Conservation (phyloP, 1,140 invertebrate species). For the Caenorhabditis brenneri region DNA sequence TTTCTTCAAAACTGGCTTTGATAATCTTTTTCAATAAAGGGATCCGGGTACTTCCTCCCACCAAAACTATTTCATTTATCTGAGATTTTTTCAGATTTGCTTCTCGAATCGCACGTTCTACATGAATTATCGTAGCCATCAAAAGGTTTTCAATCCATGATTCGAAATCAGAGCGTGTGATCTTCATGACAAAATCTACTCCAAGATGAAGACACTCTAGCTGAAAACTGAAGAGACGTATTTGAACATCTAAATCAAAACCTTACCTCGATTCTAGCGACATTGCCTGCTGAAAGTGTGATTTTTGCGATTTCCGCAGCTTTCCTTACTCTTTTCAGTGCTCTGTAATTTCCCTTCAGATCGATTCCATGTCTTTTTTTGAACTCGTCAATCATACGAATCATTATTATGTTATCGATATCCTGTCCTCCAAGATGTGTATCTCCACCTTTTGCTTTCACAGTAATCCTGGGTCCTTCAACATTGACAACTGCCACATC, state of each 20-base stretch:
- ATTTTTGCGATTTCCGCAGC: conserved; percentile 77
- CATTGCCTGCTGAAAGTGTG: conserved; percentile 80
- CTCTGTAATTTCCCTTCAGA: conserved; percentile 73
- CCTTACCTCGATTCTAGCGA: conserved; percentile 1
- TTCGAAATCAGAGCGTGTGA: conserved; percentile 81
- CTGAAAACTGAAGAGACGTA: conserved; percentile 75
- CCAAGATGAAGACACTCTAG: conserved; percentile 73
- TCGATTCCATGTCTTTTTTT: conserved; percentile 75
- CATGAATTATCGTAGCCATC: conserved; percentile 42
- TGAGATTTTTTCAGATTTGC: conserved; percentile 71
- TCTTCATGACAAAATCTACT: conserved; percentile 90
- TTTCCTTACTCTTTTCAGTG: conserved; percentile 74
- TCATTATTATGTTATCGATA: conserved; percentile 75
- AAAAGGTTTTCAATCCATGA: conserved; percentile 79
- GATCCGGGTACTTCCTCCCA: conserved; percentile 81
- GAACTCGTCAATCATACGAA: conserved; percentile 75
- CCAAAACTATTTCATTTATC: conserved; percentile 81
- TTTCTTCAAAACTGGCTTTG: conserved; percentile 82
- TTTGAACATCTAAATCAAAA: neutral
- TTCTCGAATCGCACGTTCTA: conserved; percentile 44
- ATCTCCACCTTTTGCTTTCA: conserved; percentile 91
- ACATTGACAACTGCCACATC: conserved; percentile 88
- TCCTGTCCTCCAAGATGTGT: conserved; percentile 74
- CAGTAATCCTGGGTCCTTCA: conserved; percentile 69
- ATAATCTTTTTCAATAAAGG: conserved; percentile 79